These are phyloP conservation scores for Psittacula derbiana DNA, from an alignment of 2,797 vertebrate genomes.

Conservation along the genomic window DNA sequence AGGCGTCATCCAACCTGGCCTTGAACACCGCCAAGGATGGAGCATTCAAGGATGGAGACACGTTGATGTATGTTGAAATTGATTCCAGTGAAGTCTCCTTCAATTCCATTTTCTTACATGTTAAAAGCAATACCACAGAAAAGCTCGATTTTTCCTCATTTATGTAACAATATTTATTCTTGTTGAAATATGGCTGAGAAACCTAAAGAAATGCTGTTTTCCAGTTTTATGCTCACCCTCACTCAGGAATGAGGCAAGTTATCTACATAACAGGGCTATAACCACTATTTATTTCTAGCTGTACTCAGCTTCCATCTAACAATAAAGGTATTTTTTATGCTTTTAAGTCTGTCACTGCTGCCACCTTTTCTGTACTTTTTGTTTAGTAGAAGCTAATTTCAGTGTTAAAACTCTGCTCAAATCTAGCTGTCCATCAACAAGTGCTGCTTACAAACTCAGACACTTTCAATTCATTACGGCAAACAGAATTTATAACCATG, in stretches of 20 bases:
- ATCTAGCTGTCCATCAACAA: conserved; percentile 10
- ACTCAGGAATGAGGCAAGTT: neutral
- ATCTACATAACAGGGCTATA: neutral
- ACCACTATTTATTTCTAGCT: neutral
- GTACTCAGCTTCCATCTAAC: conserved; percentile 5
- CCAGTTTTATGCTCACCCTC: neutral
- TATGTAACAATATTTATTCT: neutral
- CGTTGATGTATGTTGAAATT: fast-evolving
- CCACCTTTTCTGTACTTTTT: neutral
- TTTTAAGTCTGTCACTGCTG: conserved; percentile 12
- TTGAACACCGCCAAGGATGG: no score
- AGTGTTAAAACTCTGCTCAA: conserved; percentile 26
- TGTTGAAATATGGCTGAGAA: neutral
- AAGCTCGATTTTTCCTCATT: neutral
- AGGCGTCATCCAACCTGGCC: no score
- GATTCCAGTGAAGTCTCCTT: neutral
- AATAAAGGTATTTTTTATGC: neutral
- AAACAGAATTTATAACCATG: conserved; percentile 43
- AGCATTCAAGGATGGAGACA: neutral
- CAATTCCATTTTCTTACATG: neutral
- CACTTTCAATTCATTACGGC: conserved; percentile 51
- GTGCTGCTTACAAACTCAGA: neutral
- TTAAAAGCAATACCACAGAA: neutral
- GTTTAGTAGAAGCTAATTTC: conserved; percentile 16
- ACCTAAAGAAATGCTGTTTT: neutral